Evolutionary conservation across 2,888 invertebrate genomes (phyloP), one percentile per base, ranked within the genome.

Genomic region (Euplexia lucipara): DNA sequence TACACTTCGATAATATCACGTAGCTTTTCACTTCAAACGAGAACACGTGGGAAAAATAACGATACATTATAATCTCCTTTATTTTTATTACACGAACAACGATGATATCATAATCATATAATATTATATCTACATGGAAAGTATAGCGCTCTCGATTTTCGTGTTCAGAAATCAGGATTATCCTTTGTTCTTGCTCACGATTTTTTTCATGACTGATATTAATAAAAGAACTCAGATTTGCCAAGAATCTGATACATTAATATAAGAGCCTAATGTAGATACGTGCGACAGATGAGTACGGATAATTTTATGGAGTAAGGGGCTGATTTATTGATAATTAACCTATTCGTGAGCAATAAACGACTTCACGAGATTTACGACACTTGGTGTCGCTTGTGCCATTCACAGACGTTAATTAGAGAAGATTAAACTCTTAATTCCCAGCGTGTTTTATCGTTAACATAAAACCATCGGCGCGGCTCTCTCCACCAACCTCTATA

Each of bases 391-490:
- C 51, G 61, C 51, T 61, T 41, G 51, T 20, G 37, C 18, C 51
- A 52, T 42, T 39, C 48, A 48, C 41, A 49, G 44, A 52, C 58
- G 41, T 76, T 76, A 71, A 76, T 79, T 53, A 70, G 51, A 37
- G 18, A 35, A 41, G 76, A 66, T 76, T 45, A 75, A 65, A 41
- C 32, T 20, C 56, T 65, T 75, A 56, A 70, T 65, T 35, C 51
- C 20, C 37, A 41, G 16, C 42, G 9, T 30, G 45, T 75, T 79
- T 70, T 78, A 74, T 62, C 42, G 58, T 32, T n/a, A 6, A 62
- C 51, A 78, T 75, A 61, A 74, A 78, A 73, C 77, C 60, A 61
- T 57, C 34, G 18, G 42, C 35, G 37, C 41, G 37, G 39, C 22
- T 35, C 54, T 58, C 49, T 22, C 42, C 42, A 26, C 2, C 26